Base-by-base conservation (phyloP, 2,113 vertebrate species). In the Sula dactylatra region DNA sequence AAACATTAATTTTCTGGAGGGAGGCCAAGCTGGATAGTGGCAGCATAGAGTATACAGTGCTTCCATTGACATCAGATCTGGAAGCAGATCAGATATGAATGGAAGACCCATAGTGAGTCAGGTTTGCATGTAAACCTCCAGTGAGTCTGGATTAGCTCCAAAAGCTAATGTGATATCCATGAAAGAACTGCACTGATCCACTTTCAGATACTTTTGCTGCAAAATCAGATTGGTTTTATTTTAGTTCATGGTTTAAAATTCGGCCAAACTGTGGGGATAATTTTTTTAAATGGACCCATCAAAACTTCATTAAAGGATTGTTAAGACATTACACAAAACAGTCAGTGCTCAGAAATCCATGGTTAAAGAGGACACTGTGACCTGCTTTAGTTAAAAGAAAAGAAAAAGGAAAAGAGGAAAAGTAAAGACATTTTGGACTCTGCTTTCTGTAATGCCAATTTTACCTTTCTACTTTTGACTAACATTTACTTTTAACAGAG, bases 51-150 rank as follows among this genome's bases (percentile, higher is more conserved):
- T 76, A 69, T 89, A 95, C 56, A 97, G 84, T 64, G 70, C 56
- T 94, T 85, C 83, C 93, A 97, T 72, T 96, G 92, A 98, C 84
- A 96, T 81, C 82, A 94, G 91, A 97, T 90, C 86, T 95, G 84
- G 94, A 96, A 97, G 84, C 55, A 96, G 87, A 97, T 97, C 95
- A 97, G 86, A 97, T 97, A 87, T 89, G 88, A 93, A 90, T 84
- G 91, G 86, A 95, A 96, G 97, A 95, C 72, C 83, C 85, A 96
- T 34, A 74, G 47, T 96, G 96, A 97, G 86, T 96, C 94, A 95
- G 74, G 73, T 97, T 98, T 98, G 94, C 91, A 90, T 89, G 81
- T 82, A 96, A 94, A 93, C 92, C 83, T 96, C 94, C 82, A 89
- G 89, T 42, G 91, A 82, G 72, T 25, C 93, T 97, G 97, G 90